phyloP scores from a whole-genome alignment of 2,888 invertebrate species.

The Leptogaster cylindrica region DNA sequence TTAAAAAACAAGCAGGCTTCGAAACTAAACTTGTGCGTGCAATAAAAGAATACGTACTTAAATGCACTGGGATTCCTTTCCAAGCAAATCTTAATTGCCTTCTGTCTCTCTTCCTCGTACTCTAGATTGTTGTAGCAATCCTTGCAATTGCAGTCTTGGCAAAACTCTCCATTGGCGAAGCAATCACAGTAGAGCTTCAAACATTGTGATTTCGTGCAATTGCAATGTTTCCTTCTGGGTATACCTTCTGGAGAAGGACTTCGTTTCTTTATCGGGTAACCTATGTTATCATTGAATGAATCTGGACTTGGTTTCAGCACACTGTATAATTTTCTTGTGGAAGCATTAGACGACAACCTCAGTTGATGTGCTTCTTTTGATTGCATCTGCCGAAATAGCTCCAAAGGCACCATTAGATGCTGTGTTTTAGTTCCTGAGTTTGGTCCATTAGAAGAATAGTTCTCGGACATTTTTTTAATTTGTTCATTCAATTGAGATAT shows the following conservation, averaged over 20 bases:
- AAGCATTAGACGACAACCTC: neutral
- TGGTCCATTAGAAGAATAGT: neutral
- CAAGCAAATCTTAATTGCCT: slow-evolving; percentile 91
- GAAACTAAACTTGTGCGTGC: neutral
- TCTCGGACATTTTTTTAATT: neutral
- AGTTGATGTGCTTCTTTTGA: neutral
- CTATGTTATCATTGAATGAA: neutral
- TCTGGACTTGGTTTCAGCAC: slow-evolving; percentile 48
- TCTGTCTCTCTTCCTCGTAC: slow-evolving; percentile 91
- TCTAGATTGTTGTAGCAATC: slow-evolving; percentile 96
- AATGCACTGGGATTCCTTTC: slow-evolving; percentile 98
- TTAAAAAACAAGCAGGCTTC: neutral
- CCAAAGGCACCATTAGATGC: slow-evolving; percentile 16
- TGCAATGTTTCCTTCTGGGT: slow-evolving; percentile 88
- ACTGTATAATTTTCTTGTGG: slow-evolving; percentile 48
- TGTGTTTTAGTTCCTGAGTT: slow-evolving; percentile 5
- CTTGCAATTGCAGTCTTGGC: slow-evolving; percentile 95
- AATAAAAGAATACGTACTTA: slow-evolving; percentile 67
- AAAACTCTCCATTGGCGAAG: slow-evolving; percentile 99
- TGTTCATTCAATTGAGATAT: slow-evolving; percentile 6
- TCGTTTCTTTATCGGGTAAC: slow-evolving; percentile 36
- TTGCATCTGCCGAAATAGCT: slow-evolving; percentile 23
- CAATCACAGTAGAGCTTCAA: slow-evolving; percentile 99
- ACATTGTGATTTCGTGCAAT: slow-evolving; percentile 98
- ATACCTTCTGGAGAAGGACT: slow-evolving; percentile 44